Evolutionary conservation across 1,140 invertebrate genomes (phyloP), one percentile per base, ranked within the genome.

Genomic region (Tetragonula clypearis): DNA sequence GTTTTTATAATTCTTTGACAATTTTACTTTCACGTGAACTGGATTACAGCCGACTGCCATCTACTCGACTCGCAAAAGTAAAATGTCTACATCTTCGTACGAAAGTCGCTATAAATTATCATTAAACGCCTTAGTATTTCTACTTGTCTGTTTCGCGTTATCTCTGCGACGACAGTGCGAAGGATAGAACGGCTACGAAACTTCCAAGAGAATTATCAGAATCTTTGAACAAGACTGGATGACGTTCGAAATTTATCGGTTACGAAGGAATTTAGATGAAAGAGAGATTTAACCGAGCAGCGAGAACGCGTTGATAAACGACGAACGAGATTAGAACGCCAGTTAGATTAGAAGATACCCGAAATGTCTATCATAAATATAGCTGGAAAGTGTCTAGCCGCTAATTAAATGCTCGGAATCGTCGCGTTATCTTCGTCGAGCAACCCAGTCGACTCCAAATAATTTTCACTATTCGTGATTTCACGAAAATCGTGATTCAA

Each of bases 191-290:
- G 55, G n/a, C 19, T 21, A 72, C 23, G 69, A 0, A 21, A 23
- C 2, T 69, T 60, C 56, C 11, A 23, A 21, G 8, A 15, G 55
- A 76, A 77, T 79, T 62, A 79, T 8, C 12, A 41, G 5, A 19
- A n/a, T 19, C 6, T 72, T 73, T 62, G 56, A 84, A 65, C 76
- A 23, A 79, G 23, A 15, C 75, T 73, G 82, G 68, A 62, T 84
- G n/a, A 68, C 76, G 68, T 79, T 84, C 1, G 35, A 56, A 72
- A 84, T 84, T 84, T 84, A 84, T 79, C 17, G 82, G 76, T 84
- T 56, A 26, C 76, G 56, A 17, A 79, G 82, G 82, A 84, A 84
- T 84, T 84, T 84, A 79, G 77, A 84, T 79, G 82, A 84, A 84
- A 79, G 72, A 84, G 82, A 68, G 68, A 84, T 84, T 84, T 55